Base-by-base conservation (phyloP, 1,140 invertebrate species). In the Telenomus remus region DNA sequence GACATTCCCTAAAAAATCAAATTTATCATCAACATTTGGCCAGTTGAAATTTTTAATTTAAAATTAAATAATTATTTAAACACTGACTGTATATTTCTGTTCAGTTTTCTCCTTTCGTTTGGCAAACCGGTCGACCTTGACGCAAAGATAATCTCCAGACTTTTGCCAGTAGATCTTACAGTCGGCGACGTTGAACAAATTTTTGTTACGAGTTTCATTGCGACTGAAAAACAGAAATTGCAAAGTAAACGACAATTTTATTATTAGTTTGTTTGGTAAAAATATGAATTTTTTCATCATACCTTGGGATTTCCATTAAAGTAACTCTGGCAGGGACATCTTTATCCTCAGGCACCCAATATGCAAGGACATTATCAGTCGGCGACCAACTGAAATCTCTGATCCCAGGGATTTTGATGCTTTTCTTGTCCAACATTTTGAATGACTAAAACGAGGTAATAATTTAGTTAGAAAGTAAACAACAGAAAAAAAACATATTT, bases 141-240 rank as follows among this genome's bases (percentile, higher is more conserved):
- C 97, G 84, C 98, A 99, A 11, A 99, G 89, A 86, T 97, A 98
- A 83, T 99, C 97, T 6, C 98, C 98, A 59, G 93, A 96, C 86
- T 98, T 99, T 88, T 99, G 98, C 98, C 98, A 99, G 85, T 97
- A 97, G 83, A 99, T 97, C 82, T 98, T 98, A 88, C 97, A 99
- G 79, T 99, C 97, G 8, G 97, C 96, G 0, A 99, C 98, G 79
- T 96, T 98, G 90, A 99, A 99, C 27, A 99, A 89, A 87, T 99
- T 99, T 82, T 98, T 98, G 50, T 96, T 95, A 80, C 98, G 92
- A n/a, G 95, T 92, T 90, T 99, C 97, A 70, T 92, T 93, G 43
- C 96, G 93, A 51, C 90, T 92, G 47, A 89, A 91, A 85, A 39
- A 4, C 56, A 54, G 51, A 14, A 46, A n/a, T n/a, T n/a, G n/a